These are phyloP conservation scores for Pachydiplax longipennis DNA, from an alignment of 2,888 invertebrate genomes.

Conservation along the genomic window DNA sequence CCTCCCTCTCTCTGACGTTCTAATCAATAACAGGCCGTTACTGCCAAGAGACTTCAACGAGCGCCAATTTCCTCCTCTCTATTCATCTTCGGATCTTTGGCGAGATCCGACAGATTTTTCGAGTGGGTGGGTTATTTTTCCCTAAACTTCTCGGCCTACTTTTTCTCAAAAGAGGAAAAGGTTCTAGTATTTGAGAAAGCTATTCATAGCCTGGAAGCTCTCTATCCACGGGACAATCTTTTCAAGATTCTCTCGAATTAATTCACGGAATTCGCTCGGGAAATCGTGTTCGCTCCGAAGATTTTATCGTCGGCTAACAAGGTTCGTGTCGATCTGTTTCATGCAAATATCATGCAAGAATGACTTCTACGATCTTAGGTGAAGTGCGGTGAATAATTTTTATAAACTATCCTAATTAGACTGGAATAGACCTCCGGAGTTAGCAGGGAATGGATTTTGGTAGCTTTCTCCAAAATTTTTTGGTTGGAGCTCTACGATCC, in stretches of 20 bases:
- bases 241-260: not conserved
- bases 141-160: not conserved
- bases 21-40: conserved; percentile 4
- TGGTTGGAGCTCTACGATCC: too few species aligned
- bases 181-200: not conserved
- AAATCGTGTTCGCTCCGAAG: not conserved
- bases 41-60: not conserved
- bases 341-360: not conserved
- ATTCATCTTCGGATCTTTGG: not conserved
- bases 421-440: too few species aligned
- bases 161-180: not conserved
- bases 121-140: not conserved
- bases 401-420: too few species aligned
- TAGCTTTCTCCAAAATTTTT: too few species aligned
- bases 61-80: not conserved
- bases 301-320: conserved; percentile 12
- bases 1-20: not conserved
- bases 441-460: too few species aligned
- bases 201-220: not conserved
- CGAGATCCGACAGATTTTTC: not conserved
- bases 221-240: not conserved
- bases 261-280: conserved; percentile 8
- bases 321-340: not conserved
- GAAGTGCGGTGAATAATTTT: too few species aligned
- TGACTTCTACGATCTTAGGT: too few species aligned